Evolutionary conservation across 2,113 vertebrate genomes (phyloP), one percentile per base, ranked within the genome.

Genomic region (Motacilla alba): DNA sequence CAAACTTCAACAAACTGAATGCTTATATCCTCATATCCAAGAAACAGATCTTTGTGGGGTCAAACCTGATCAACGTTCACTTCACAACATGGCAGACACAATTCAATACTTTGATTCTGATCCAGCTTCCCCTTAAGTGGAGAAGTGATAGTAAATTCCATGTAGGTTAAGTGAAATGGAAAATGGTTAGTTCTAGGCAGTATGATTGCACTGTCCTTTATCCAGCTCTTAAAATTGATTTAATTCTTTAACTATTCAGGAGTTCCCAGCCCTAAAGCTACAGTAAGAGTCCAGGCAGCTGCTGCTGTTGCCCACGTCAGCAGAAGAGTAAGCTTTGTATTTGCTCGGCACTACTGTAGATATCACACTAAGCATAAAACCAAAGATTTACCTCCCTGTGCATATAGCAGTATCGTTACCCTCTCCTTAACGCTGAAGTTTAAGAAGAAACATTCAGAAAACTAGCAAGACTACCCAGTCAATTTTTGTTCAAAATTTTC

Each of bases 381-480:
- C 68, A 70, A 90, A 87, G 27, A 58, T 21, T 30, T 33, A 50
- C 18, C 30, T 41, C 50, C 43, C 72, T 33, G 17, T 14, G 14
- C 14, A 60, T 5, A 20, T 5, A 60, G 31, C 21, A 56, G 30
- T 26, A 75, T 9, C 50, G 56, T 43, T 72, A 55, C 63, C 49
- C 58, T 41, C 46, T 75, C 58, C 6, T 0, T 35, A 47, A 49
- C 1, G 11, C 33, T 67, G 16, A 77, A 62, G 17, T 62, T 93
- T 62, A 83, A 44, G 37, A 69, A 77, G 31, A 78, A 94, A 58
- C 15, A 46, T 33, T 55, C 35, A 63, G 37, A 68, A 89, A 95
- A 62, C 15, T 6, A 85, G 27, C 28, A 70, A 47, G 21, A 62
- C 5, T 68, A 16, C 15, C 15, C 15, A 41, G 20, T 58, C 26